Evolutionary conservation across 2,797 vertebrate species (phyloP).

Genomic region (Micropoecilia bifurca): DNA sequence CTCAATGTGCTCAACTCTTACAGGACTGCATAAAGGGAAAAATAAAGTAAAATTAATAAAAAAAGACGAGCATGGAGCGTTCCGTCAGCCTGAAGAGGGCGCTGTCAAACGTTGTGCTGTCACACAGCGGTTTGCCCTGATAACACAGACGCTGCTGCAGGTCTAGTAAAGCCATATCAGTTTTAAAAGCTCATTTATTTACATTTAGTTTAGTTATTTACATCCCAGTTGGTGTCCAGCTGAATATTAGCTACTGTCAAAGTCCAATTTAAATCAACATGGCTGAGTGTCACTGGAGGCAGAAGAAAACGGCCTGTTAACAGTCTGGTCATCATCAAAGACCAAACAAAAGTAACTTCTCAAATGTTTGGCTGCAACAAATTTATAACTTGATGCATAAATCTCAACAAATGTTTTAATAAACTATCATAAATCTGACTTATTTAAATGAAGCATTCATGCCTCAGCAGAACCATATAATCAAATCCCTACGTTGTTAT

Average conservation of each 20-base stretch:
- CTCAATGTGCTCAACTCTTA: neutral
- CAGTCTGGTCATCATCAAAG: neutral
- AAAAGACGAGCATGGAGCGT: conserved; percentile 5
- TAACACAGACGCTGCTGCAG: neutral
- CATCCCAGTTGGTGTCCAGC: neutral
- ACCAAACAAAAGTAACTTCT: neutral
- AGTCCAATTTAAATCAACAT: neutral
- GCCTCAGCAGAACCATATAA: neutral
- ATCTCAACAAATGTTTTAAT: neutral
- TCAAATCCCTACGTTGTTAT: conserved; percentile 1
- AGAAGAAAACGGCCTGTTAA: neutral
- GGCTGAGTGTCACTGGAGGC: neutral
- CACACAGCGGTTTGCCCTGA: neutral
- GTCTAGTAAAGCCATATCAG: neutral
- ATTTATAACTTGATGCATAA: neutral
- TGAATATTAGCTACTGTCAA: neutral
- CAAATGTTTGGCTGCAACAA: neutral
- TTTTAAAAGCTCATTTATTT: neutral
- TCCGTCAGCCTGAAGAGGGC: neutral
- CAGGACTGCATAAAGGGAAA: neutral
- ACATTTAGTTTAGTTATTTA: neutral
- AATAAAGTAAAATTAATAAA: neutral
- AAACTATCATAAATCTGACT: neutral
- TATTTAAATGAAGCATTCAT: conserved; percentile 5
- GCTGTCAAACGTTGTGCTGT: conserved; percentile 15